Base-by-base conservation (phyloP, 2,113 vertebrate genomes). In the Leucosticte australis region DNA sequence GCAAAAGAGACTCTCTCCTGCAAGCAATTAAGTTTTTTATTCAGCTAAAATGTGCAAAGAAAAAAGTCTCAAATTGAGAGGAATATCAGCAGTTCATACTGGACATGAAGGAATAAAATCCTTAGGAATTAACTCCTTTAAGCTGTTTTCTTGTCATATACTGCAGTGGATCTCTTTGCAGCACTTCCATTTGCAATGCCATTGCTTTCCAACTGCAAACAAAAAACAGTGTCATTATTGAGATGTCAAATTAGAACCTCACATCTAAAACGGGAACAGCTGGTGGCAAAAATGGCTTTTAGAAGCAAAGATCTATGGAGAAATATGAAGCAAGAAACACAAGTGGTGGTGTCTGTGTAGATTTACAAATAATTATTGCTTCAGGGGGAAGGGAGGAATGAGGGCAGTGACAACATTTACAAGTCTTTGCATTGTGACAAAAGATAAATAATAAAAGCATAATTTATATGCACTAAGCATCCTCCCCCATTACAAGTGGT, bases 131-230 rank as follows among this genome's bases (percentile, higher is more conserved):
- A 49, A 56, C 23, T 49, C 17, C 50, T 82, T 98, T 92, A 99
- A 89, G 98, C 98, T 0, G 65, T 98, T 97, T 99, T 99, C 98
- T 99, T 99, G 80, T 98, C 97, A 23, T 87, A 78, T 82, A 68
- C 86, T 60, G 92, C 92, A 39, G 89, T 49, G 28, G 98, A 75
- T 93, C 79, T 97, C 93, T 97, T 97, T 39, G 94, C 19, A 49
- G 94, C 46, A 26, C 96, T 85, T 87, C 97, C 98, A 42, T 97
- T 97, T 31, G 56, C 55, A 4, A 97, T 67, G 9, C 97, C 96
- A 10, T 97, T 98, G 92, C 90, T 96, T 84, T 97, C 80, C 60
- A 41, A 59, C 98, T 98, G 97, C 83, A 97, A 96, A 92, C 2
- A 81, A 56, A 81, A 91, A 64, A 83, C 5, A 46, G n/a, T 11